Conservation (phyloP, 2,888 invertebrate genomes). For the Papilio demoleus region DNA sequence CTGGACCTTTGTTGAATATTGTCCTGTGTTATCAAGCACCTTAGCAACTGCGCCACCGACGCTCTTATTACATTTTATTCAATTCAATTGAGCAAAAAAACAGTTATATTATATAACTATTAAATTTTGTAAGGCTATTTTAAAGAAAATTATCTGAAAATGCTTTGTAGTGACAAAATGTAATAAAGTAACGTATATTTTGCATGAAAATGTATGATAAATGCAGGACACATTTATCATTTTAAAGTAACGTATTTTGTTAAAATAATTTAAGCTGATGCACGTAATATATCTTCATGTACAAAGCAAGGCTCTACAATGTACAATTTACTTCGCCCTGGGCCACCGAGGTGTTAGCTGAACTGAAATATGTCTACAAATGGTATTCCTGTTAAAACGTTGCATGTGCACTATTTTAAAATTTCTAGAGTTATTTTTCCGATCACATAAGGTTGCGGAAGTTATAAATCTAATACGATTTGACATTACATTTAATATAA, state of each 20-base stretch:
- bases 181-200: background rate
- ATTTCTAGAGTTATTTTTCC: background rate
- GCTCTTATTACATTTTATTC: too few species aligned
- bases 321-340: slow-evolving; percentile 15
- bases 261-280: slow-evolving; percentile 15
- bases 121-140: background rate
- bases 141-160: background rate
- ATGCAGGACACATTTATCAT: slow-evolving; percentile 7
- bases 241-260: slow-evolving; percentile 4
- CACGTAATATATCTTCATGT: slow-evolving; percentile 4
- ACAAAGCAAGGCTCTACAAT: slow-evolving; percentile 4
- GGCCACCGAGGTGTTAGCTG: slow-evolving; percentile 1
- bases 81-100: too few species aligned
- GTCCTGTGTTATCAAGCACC: too few species aligned
- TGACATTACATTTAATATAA: background rate
- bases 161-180: background rate
- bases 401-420: background rate
- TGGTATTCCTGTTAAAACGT: background rate
- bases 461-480: background rate
- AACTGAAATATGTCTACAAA: slow-evolving; percentile 11
- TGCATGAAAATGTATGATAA: background rate
- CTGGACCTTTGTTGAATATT: too few species aligned
- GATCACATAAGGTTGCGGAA: background rate
- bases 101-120: too few species aligned
- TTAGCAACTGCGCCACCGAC: too few species aligned